These are phyloP conservation scores for Gryon sp. DNA, from an alignment of 1,140 invertebrate species.

Conservation along the genomic window DNA sequence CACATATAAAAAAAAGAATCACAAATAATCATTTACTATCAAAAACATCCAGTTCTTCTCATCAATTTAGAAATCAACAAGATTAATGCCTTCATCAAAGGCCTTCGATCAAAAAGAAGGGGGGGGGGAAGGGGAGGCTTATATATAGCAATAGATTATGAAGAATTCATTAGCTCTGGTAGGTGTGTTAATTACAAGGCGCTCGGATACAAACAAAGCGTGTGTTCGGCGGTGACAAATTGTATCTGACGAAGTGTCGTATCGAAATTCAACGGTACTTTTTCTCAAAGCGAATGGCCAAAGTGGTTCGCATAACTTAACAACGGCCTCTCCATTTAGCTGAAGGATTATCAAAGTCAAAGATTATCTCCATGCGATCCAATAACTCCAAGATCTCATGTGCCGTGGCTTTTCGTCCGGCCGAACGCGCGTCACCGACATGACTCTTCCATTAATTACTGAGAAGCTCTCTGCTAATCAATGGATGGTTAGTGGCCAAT, in stretches of 20 bases:
- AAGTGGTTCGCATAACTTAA: conserved; percentile 38
- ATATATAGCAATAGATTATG: no score
- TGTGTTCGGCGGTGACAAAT: conserved; percentile 46
- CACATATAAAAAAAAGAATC: not conserved
- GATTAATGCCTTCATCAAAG: no score
- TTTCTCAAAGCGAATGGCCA: not conserved
- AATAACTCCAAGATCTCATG: conserved; percentile 54
- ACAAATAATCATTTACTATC: no score
- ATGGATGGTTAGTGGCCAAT: conserved; percentile 76
- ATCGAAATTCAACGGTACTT: conserved; percentile 30
- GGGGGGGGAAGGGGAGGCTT: no score
- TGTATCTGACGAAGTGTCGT: conserved; percentile 7
- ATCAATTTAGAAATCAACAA: no score
- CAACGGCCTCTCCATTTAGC: conserved; percentile 17
- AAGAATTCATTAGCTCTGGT: no score
- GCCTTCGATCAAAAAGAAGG: no score
- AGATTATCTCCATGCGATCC: conserved; percentile 48
- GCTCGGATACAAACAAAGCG: conserved; percentile 8
- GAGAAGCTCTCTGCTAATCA: conserved; percentile 75
- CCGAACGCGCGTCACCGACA: conserved; percentile 59
- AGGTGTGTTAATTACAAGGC: conserved; percentile 25
- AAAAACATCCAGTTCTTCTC: no score
- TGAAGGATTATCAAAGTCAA: conserved; percentile 56
- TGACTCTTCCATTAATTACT: conserved; percentile 76
- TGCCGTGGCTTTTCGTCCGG: conserved; percentile 51